Evolutionary conservation across 2,797 vertebrate genomes (phyloP), one percentile per base, ranked within the genome.

Genomic region (Naso thynnoides): DNA sequence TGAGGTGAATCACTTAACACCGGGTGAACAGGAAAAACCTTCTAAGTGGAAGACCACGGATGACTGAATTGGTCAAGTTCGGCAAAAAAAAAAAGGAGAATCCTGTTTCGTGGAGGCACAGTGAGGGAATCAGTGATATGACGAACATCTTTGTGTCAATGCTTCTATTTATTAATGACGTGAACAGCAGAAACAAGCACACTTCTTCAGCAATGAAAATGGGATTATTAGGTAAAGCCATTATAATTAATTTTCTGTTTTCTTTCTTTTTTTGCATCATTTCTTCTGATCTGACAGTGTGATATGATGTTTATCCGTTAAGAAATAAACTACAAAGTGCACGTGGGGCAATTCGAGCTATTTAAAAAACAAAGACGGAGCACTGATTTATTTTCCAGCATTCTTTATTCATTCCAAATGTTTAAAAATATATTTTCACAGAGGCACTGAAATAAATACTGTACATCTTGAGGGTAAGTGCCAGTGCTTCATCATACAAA

Each of bases 371-470:
- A 23, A 64, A 52, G 23, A 44, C 21, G 26, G 4, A 8, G 0
- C 0, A 11, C 36, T 36, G 6, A 7, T 21, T 41, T n/a, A 38
- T 65, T 75, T 73, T 27, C 50, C 76, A 89, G 74, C 84, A 84
- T 88, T 90, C 75, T 91, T 93, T 91, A 91, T 88, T 91, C 77
- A 86, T 79, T 87, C 75, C 73, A 89, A 89, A 76, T 56, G 29
- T 89, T 89, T 18, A 84, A 86, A 91, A 91, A 90, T 87, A 91
- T 75, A 70, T 82, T 84, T 89, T 82, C 56, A 85, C 78, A 84
- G 50, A 90, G 84, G 91, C 87, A 90, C 82, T 72, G 58, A 88
- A 86, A 85, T 83, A 83, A 79, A 81, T 79, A 82, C 53, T 19
- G 26, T 41, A 83, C 70, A 86, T 56, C 21, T 68, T n/a, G 4